phyloP scores from a whole-genome alignment of 2,113 vertebrate species.

The Antechinus flavipes region DNA sequence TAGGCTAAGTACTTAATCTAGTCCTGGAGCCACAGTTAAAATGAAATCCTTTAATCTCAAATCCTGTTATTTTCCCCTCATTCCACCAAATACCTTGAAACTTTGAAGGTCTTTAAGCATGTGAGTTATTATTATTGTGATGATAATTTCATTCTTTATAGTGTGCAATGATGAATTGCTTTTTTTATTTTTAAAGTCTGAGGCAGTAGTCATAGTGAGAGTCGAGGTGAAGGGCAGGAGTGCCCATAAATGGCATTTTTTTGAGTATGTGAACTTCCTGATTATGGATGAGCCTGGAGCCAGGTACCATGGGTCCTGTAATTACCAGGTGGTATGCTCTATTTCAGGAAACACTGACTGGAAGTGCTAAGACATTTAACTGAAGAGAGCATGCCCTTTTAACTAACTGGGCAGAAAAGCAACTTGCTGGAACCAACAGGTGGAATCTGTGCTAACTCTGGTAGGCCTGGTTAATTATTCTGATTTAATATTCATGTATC shows the following conservation, averaged over 20 bases:
- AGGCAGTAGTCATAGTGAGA: background rate
- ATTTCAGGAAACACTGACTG: background rate
- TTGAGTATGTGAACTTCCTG: background rate
- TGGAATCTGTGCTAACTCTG: background rate
- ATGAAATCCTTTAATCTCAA: background rate
- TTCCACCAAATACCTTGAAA: background rate
- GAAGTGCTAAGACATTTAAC: background rate
- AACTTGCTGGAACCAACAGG: background rate
- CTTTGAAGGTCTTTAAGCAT: background rate
- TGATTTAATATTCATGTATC: background rate
- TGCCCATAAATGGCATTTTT: background rate
- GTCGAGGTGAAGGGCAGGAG: background rate
- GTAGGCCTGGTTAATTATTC: background rate
- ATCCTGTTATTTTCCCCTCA: background rate
- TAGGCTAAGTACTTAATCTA: background rate
- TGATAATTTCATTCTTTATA: background rate
- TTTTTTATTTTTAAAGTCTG: background rate
- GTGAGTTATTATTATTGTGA: background rate
- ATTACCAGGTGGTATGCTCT: background rate
- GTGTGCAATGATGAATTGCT: background rate
- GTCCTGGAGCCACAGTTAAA: background rate
- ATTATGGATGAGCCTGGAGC: rapidly evolving
- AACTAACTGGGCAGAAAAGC: slow-evolving; percentile 35
- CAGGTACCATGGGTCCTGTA: rapidly evolving
- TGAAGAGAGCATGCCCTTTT: background rate